Conservation (phyloP, 2,888 invertebrate species). For the Strigamia maritima region DNA sequence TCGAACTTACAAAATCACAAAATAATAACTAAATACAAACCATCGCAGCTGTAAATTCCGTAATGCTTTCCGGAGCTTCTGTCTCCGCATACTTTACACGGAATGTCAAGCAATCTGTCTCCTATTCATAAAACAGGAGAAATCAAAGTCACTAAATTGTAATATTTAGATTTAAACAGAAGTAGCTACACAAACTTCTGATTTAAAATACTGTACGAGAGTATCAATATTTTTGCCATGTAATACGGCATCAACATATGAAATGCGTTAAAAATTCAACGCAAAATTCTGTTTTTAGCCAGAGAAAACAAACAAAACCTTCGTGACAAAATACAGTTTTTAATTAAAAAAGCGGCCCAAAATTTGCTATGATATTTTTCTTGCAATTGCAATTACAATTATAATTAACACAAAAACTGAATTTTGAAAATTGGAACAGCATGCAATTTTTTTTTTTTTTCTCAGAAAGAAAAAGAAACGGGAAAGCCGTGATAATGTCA, state of each 20-base stretch:
- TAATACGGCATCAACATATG: too few species aligned
- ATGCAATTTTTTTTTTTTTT: too few species aligned
- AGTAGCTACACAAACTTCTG: too few species aligned
- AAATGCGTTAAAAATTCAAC: too few species aligned
- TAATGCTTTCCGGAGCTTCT: constrained; percentile 99
- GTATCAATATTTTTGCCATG: too few species aligned
- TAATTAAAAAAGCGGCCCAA: too few species aligned
- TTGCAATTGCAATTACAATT: not conserved
- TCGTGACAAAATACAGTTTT: too few species aligned
- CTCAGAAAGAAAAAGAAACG: not conserved
- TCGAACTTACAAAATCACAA: constrained; percentile 41
- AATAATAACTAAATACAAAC: constrained; percentile 58
- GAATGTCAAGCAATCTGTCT: constrained; percentile 95
- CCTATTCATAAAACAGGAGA: constrained; percentile 60
- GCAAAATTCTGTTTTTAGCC: too few species aligned
- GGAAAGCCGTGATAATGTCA: not conserved
- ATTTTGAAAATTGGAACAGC: not conserved
- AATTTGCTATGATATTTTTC: too few species aligned
- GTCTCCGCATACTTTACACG: constrained; percentile 98
- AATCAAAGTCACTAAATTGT: not conserved
- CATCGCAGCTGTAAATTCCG: constrained; percentile 98
- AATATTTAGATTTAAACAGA: too few species aligned
- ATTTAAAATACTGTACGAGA: too few species aligned
- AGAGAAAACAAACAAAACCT: too few species aligned
- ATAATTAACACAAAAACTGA: not conserved